A percentile compares a stretch with the other conserved stretches of the same genome.
phyloP scores from a whole-genome alignment of 2,113 vertebrate species.

The Naja naja region DNA sequence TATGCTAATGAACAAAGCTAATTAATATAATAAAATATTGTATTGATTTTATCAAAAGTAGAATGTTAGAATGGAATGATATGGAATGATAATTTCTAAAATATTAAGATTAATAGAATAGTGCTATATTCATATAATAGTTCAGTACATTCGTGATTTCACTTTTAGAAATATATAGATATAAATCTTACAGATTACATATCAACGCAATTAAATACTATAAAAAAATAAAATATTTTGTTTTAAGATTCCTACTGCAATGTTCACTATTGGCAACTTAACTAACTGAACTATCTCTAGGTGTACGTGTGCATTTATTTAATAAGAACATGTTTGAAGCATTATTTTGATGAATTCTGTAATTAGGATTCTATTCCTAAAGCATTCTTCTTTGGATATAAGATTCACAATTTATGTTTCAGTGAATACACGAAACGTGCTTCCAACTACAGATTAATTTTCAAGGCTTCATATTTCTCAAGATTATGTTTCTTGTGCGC shows the following conservation, averaged over 20 bases:
- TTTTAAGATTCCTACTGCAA: slow-evolving; percentile 28
- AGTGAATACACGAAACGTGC: not conserved
- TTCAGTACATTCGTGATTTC: not conserved
- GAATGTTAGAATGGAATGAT: not conserved
- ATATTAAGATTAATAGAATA: slow-evolving; percentile 23
- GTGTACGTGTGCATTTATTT: not conserved
- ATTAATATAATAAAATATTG: slow-evolving; percentile 50
- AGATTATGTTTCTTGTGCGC: not conserved
- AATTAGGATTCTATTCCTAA: not conserved
- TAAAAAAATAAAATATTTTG: slow-evolving; percentile 28
- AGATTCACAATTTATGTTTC: not conserved
- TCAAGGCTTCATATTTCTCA: not conserved
- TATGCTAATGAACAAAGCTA: slow-evolving; percentile 5
- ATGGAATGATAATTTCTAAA: not conserved
- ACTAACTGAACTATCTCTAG: not conserved
- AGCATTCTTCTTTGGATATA: not conserved
- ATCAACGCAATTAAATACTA: slow-evolving; percentile 31
- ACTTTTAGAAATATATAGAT: not conserved
- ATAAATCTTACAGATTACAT: slow-evolving; percentile 31
- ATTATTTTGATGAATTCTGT: fast-evolving
- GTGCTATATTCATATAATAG: not conserved
- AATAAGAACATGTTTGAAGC: fast-evolving
- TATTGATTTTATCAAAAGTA: not conserved
- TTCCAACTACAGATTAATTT: not conserved
- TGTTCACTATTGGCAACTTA: not conserved